Base-by-base conservation (phyloP, 2,113 vertebrate species). In the Bufo bufo region DNA sequence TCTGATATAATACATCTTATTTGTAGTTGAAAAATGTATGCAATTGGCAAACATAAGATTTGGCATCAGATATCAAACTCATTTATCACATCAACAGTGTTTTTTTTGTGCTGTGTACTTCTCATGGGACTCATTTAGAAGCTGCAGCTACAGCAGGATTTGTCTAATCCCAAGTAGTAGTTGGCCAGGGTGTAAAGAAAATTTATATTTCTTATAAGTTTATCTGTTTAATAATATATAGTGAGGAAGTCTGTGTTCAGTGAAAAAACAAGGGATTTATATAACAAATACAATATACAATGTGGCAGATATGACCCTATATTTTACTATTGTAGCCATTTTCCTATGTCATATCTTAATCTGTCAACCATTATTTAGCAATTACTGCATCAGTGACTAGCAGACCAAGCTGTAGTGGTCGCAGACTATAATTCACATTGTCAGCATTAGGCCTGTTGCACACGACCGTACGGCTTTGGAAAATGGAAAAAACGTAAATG, bases 91-190 rank as follows among this genome's bases (percentile, higher is more conserved):
- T 79, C 58, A 87, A 43, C 52, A 75, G 72, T 63, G 19, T 58
- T 86, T 86, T 81, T n/a, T 54, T 49, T 81, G 45, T 54, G 85
- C n/a, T 86, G 7, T 80, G 47, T 71, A 78, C 50, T 71, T 80
- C 85, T 87, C 77, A 52, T 87, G 85, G 79, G 85, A 80, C 49
- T 80, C 61, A 71, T 87, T 87, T 71, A 80, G 33, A 87, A 69
- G 50, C n/a, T 80, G 77, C 75, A 69, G 85, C 61, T 52, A 65
- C 50, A 43, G 59, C 75, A 80, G 63, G 45, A 87, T 69, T 79
- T 9, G 3, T 66, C 8, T 79, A 80, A 54, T 69, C 63, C 77
- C 50, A 80, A 80, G 23, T 80, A 66, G 52, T 77, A 52, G 33
- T 78, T 69, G n/a, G 16, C 71, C 50, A 45, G 72, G 19, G 69